Evolutionary conservation across 1,140 invertebrate species (phyloP), one percentile per base, ranked within the genome.

Genomic region (Macrobrachium nipponense): DNA sequence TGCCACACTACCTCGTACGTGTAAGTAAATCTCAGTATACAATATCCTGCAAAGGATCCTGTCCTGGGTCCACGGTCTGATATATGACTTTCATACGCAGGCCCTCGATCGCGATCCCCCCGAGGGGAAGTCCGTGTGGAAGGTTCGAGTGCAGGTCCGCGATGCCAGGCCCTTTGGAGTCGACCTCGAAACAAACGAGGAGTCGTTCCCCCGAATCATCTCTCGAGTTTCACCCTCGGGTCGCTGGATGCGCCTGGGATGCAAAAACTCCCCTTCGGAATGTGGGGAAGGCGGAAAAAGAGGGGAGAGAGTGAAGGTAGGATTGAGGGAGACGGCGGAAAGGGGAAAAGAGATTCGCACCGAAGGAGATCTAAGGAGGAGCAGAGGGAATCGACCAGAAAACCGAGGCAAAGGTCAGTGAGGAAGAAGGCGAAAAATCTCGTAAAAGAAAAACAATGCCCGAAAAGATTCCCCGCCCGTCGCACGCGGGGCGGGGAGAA

Each of bases 91-190:
- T 36, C n/a, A 10, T 18, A 68, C 27, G 64, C 43, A 82, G 80
- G 80, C 80, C 11, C 80, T 82, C 44, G 80, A 82, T 20, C 68
- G 80, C 5, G 80, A 82, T 70, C 80, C 80, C 11, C 80, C 80
- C 11, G 23, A 51, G 70, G 80, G 80, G 8, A 51, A 70, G 15
- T 15, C 18, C 15, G 59, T 60, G 15, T 82, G 80, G 80, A 70
- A 58, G 51, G 43, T 82, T 51, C 72, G 73, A 58, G 80, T 82
- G n/a, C 68, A 59, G 68, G 80, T 82, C 20, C 44, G 68, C 12
- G 80, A 82, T 51, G 80, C 12, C 80, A 82, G 36, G 51, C 51
- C 51, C 51, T 51, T 12, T 51, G 51, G 51, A 51, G 51, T 51
- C 51, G 51, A 51, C 51, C 51, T 51, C 51, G 51, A 51, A 12